phyloP scores from a whole-genome alignment of 2,888 invertebrate species.

The Drosophila infuscata region DNA sequence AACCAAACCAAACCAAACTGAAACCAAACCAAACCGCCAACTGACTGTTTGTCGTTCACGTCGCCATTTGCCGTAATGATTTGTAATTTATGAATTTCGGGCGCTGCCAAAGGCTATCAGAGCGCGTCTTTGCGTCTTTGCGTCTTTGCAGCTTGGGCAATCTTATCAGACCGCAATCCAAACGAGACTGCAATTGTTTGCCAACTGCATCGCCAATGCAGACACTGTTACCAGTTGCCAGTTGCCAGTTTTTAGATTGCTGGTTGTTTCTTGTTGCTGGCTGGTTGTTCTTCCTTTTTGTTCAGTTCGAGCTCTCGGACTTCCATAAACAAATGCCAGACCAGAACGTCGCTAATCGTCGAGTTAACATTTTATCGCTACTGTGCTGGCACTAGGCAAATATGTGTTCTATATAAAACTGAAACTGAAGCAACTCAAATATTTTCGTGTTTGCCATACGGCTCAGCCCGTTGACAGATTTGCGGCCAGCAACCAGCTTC shows the following conservation, averaged over 20 bases:
- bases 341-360: constrained; percentile 66
- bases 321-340: constrained; percentile 49
- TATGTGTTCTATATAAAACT: constrained; percentile 63
- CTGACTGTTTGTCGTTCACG: constrained; percentile 39
- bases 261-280: not conserved
- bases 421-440: constrained; percentile 70
- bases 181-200: constrained; percentile 73
- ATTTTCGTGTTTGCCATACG: constrained; percentile 74
- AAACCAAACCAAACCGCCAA: not conserved
- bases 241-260: constrained; percentile 11
- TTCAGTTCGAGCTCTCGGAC: constrained; percentile 29
- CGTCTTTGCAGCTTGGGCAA: constrained; percentile 39
- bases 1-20: not conserved
- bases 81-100: constrained; percentile 81
- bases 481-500: constrained; percentile 56
- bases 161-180: constrained; percentile 58
- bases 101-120: constrained; percentile 67
- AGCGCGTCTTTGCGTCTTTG: constrained; percentile 17
- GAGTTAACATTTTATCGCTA: constrained; percentile 81
- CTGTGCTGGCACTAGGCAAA: constrained; percentile 79
- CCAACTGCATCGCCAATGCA: constrained; percentile 48
- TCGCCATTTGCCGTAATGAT: constrained; percentile 71
- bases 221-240: constrained; percentile 14
- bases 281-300: constrained; percentile 6
- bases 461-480: constrained; percentile 80